phyloP scores from a whole-genome alignment of 1,140 invertebrate species.

The Platyscapa corneri region DNA sequence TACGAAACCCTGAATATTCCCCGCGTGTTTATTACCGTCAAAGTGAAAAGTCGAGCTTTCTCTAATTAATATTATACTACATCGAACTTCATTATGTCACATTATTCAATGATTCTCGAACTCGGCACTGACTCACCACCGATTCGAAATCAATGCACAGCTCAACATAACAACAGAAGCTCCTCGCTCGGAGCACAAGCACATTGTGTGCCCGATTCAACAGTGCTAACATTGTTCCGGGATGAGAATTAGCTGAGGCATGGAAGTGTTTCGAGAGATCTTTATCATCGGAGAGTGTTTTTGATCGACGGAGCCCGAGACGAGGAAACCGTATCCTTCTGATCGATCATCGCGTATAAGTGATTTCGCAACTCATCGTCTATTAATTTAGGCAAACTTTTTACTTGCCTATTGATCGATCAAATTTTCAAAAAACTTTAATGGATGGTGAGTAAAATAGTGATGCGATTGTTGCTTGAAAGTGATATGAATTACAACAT shows the following conservation, averaged over 20 bases:
- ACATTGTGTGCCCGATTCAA: neutral
- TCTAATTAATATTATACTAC: too few relatives aligned
- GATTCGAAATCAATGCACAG: too few relatives aligned
- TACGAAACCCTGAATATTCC: too few relatives aligned
- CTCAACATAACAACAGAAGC: neutral
- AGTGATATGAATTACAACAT: neutral
- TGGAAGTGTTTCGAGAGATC: neutral
- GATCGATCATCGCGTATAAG: conserved; percentile 17
- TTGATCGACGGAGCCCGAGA: neutral
- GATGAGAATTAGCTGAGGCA: conserved; percentile 1
- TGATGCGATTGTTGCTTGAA: neutral
- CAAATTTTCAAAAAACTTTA: neutral
- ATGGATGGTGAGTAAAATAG: too few relatives aligned
- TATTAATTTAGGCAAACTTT: conserved; percentile 2
- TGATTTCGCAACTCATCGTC: conserved; percentile 26
- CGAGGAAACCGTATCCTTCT: neutral
- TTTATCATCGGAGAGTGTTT: neutral
- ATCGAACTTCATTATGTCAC: too few relatives aligned
- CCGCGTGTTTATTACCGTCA: too few relatives aligned
- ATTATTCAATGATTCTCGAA: too few relatives aligned
- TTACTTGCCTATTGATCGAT: neutral
- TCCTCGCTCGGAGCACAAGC: neutral
- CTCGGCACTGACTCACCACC: too few relatives aligned
- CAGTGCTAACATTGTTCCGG: neutral
- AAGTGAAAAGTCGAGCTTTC: too few relatives aligned